Evolutionary conservation across 64 coral and sea anemone species (phyloP), one percentile per base, ranked within the genome.

Genomic region (Anthopleura sola): DNA sequence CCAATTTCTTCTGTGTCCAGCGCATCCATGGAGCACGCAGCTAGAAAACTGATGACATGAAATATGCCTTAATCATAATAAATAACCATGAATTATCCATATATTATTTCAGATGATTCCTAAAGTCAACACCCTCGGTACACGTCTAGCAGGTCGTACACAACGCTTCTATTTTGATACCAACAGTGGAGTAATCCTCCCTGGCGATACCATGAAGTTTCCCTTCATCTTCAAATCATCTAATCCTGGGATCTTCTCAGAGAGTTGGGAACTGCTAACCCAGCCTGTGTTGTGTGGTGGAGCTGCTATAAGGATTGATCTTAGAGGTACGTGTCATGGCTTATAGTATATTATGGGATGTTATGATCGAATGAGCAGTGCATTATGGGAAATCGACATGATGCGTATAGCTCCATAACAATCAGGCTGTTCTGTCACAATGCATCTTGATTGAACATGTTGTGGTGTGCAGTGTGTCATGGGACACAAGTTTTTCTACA

Each of bases 121-220:
- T 49, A 89, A 68, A 33, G 58, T 68, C 54, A 99, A 99, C 69
- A 92, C 62, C 7, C 80, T 99, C n/a, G 97, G 97, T 11, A 99
- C 97, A 40, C 87, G 84, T 34, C 85, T 92, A 26, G 90, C 97
- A 55, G 97, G 93, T 0, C 74, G 75, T 23, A 84, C 85, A 23
- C 97, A 99, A 34, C 90, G 97, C 7, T 99, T 99, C 54, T 99
- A 99, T 84, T 99, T 99, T 56, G 92, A 99, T 66, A 92, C 87
- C 15, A 99, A 95, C 85, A 99, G 97, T 36, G 97, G 92, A 23
- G 97, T 99, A 24, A 99, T 99, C 88, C 87, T 99, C 0, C 97
- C 97, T 23, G 97, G 97, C 37, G 97, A 99, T 53, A 99, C 97
- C 24, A 87, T 95, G 80, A 94, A 91, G 55, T 99, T 99, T 18